Conservation (phyloP, 2,888 invertebrate genomes). For the Hypercompe scribonia region DNA sequence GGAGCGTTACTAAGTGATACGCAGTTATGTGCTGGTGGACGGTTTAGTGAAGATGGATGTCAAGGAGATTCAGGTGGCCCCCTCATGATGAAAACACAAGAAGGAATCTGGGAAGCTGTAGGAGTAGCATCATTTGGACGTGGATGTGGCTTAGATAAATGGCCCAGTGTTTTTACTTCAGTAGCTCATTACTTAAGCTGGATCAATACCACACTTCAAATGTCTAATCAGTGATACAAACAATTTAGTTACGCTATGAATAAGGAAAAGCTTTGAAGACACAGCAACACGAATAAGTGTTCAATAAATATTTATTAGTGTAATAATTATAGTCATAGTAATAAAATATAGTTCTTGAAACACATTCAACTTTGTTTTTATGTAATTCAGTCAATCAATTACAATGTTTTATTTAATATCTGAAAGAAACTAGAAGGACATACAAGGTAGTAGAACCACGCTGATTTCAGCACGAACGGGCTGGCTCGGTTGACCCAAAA, state of each 20-base stretch:
- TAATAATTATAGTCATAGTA: no score
- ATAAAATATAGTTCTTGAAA: no score
- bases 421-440: no score
- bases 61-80: slow-evolving; percentile 10
- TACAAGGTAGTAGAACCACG: no score
- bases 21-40: slow-evolving; percentile 9
- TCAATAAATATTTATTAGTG: no score
- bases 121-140: slow-evolving; percentile 5
- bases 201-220: neutral
- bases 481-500: no score
- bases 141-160: slow-evolving; percentile 24
- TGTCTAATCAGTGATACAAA: neutral
- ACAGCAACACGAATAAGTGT: no score
- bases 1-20: neutral
- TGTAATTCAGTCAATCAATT: no score
- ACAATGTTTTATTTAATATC: no score
- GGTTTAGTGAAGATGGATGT: neutral
- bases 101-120: slow-evolving; percentile 5
- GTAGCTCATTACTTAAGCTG: slow-evolving; percentile 7
- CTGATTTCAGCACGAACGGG: no score
- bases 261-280: no score
- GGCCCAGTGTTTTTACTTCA: slow-evolving; percentile 21
- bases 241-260: neutral
- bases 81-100: neutral
- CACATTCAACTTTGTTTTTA: no score